phyloP scores from a whole-genome alignment of 2,797 vertebrate species.

The Emys orbicularis region DNA sequence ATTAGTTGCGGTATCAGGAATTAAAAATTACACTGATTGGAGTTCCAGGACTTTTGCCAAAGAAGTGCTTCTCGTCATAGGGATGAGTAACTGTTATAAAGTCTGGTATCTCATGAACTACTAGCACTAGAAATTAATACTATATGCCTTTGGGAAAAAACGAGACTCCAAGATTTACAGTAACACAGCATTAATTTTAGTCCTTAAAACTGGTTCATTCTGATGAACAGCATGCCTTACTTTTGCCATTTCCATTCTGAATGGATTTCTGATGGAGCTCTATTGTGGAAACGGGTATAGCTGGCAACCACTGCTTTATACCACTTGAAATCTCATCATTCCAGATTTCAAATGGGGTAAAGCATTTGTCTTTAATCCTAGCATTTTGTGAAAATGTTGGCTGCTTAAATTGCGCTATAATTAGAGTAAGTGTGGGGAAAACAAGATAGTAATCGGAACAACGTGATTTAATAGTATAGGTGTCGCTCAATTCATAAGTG shows the following conservation, averaged over 20 bases:
- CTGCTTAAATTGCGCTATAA: neutral
- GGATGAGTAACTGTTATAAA: constrained; percentile 26
- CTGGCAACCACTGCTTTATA: neutral
- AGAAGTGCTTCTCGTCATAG: constrained; percentile 41
- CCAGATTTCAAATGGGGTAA: neutral
- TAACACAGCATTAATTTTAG: neutral
- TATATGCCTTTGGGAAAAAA: neutral
- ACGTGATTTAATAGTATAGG: neutral
- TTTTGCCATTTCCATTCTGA: neutral
- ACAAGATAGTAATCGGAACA: neutral
- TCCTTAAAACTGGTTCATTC: neutral
- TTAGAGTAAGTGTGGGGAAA: neutral
- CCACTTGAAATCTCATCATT: neutral
- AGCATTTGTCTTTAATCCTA: neutral
- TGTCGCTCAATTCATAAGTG: neutral
- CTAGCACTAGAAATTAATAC: constrained; percentile 30
- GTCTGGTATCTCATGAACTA: constrained; percentile 43
- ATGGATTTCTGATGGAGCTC: fast-evolving
- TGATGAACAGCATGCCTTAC: fast-evolving
- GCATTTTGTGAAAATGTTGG: neutral
- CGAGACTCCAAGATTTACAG: neutral
- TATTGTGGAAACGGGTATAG: neutral
- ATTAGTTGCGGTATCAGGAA: constrained; percentile 75
- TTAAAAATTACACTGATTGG: constrained; percentile 64
- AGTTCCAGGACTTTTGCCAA: constrained; percentile 49